These are phyloP conservation scores for Emesis russula DNA, from an alignment of 2,888 invertebrate genomes.

Conservation along the genomic window DNA sequence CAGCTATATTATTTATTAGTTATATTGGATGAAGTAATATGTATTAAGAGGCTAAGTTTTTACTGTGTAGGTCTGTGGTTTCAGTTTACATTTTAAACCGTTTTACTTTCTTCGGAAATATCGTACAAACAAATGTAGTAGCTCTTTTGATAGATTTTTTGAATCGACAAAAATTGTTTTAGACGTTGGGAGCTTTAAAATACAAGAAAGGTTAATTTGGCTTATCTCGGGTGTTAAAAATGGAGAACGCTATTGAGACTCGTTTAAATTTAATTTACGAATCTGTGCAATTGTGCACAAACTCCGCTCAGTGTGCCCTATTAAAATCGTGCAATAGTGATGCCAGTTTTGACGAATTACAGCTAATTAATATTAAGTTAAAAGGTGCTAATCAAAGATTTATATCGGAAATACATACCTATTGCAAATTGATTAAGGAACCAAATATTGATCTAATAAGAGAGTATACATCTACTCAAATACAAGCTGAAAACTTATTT, in stretches of 20 bases:
- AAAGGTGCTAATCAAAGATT: background rate
- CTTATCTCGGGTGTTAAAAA: background rate
- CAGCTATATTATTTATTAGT: too few species aligned
- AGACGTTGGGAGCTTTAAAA: too few species aligned
- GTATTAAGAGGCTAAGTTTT: too few species aligned
- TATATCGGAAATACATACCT: background rate
- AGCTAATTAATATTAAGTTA: background rate
- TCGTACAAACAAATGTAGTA: too few species aligned
- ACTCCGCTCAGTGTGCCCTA: background rate
- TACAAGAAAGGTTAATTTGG: too few species aligned
- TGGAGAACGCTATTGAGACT: background rate
- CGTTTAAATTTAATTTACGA: conserved; percentile 3
- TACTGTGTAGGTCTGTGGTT: too few species aligned
- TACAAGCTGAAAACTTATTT: background rate
- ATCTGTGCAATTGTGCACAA: background rate
- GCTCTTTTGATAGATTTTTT: too few species aligned
- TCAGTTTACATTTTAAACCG: too few species aligned
- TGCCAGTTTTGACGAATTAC: background rate
- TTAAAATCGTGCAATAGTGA: background rate
- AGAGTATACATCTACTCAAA: background rate
- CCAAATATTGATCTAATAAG: background rate
- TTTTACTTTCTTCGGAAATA: too few species aligned
- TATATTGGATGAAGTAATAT: too few species aligned
- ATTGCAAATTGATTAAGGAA: background rate
- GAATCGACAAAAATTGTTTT: too few species aligned